Base-by-base conservation (phyloP, 2,113 vertebrate species). In the Hippocampus barbouri region DNA sequence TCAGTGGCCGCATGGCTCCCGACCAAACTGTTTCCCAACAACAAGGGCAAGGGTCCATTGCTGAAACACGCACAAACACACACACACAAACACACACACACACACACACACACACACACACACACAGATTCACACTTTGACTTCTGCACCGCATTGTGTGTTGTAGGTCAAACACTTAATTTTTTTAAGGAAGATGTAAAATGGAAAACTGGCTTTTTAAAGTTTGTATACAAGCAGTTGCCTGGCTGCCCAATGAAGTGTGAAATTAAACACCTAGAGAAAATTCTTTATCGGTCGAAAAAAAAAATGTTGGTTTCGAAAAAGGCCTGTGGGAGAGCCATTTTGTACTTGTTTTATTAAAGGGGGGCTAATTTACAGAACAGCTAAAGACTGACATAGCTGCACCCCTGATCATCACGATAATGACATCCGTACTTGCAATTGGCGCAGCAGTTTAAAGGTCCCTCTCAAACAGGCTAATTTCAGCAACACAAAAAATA, bases 71-170 rank as follows among this genome's bases (percentile, higher is more conserved):
- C 64, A 27, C 9, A 60, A 10, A 23, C 67, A 23, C 45, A n/a
- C 57, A 47, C n/a, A 21, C 61, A 69, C 30, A 4, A 3, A 30
- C 70, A 41, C 72, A 66, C 72, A 73, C 69, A 45, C 21, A 54
- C 67, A 74, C 70, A 40, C n/a, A 21, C 61, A 69, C 30, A 4
- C 0, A 30, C 70, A 41, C 72, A 66, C 72, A 73, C 69, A 45
- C 21, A 54, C 67, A 74, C 70, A 40, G 78, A 77, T 73, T 75
- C 79, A 77, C 71, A 76, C 86, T 82, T 82, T 71, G 56, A 59
- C 82, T 79, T 90, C 92, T 93, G 91, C 85, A 76, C 89, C 86
- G 73, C 80, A 90, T 92, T 92, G 91, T 53, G 75, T n/a, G 76
- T 51, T 51, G 1, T 43, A 43, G 41, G 9, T 10, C 41, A 43